phyloP scores from a whole-genome alignment of 2,113 vertebrate species.

The Proterorhinus semilunaris region DNA sequence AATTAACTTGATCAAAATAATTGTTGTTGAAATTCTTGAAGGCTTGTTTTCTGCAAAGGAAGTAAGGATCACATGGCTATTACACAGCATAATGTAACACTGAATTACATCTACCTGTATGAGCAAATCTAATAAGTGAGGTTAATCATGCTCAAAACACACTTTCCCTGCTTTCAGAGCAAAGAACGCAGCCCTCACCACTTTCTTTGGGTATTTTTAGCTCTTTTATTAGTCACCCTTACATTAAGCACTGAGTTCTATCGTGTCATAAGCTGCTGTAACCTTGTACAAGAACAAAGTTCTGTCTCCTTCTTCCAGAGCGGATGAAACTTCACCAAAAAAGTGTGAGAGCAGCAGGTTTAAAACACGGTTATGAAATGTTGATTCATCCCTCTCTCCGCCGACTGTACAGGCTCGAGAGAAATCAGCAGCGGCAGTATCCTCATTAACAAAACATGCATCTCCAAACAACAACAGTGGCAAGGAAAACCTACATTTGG shows the following conservation, averaged over 20 bases:
- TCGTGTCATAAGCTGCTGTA: neutral
- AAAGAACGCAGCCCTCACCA: neutral
- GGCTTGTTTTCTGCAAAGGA: too few species aligned
- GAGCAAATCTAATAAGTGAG: neutral
- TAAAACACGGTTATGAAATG: constrained; percentile 2
- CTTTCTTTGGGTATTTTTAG: constrained; percentile 8
- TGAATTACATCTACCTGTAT: neutral
- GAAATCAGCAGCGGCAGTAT: constrained; percentile 1
- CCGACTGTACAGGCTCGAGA: constrained; percentile 3
- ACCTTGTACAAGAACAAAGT: constrained; percentile 5
- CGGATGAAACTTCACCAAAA: constrained; percentile 3
- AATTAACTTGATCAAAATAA: too few species aligned
- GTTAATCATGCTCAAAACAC: neutral
- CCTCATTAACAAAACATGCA: constrained; percentile 15
- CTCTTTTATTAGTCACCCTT: constrained; percentile 1
- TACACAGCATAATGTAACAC: neutral
- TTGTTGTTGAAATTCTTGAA: too few species aligned
- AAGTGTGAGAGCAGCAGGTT: constrained; percentile 9
- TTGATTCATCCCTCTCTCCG: constrained; percentile 4
- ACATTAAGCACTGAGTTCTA: constrained; percentile 1
- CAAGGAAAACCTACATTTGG: constrained; percentile 32
- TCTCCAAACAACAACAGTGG: constrained; percentile 24
- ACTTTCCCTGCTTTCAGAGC: neutral
- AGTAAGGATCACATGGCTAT: too few species aligned
- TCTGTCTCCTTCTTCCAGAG: neutral